These are phyloP conservation scores for Thryonomys swinderianus DNA, from an alignment of 2,113 vertebrate genomes.

Conservation along the genomic window DNA sequence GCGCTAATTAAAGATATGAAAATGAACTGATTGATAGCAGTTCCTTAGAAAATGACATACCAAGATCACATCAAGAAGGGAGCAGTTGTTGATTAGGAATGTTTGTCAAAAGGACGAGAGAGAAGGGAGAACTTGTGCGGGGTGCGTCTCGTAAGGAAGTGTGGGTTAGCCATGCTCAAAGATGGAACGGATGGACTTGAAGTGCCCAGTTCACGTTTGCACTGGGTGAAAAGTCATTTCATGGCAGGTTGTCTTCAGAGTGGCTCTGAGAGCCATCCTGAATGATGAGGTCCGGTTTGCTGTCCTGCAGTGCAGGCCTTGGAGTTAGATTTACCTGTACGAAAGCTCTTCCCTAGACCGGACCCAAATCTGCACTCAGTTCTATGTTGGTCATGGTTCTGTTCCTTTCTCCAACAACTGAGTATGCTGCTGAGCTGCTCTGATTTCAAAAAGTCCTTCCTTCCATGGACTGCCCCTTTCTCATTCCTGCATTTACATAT, in stretches of 20 bases:
- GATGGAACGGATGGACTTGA: too few species aligned
- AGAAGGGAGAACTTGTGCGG: too few species aligned
- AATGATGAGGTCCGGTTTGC: background rate
- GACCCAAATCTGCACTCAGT: background rate
- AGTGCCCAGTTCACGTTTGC: background rate
- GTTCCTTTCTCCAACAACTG: background rate
- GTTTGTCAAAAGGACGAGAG: background rate
- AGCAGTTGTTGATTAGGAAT: background rate
- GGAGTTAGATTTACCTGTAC: background rate
- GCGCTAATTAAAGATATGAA: background rate
- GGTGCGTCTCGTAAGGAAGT: background rate
- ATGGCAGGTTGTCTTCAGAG: background rate
- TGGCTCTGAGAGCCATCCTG: background rate
- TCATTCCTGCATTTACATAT: background rate
- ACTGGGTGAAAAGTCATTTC: background rate
- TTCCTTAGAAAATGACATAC: background rate
- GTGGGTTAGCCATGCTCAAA: background rate
- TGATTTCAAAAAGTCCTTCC: background rate
- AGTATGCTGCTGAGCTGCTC: background rate
- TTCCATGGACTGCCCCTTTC: background rate
- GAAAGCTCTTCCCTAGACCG: background rate
- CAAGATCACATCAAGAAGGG: background rate
- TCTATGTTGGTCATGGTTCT: background rate
- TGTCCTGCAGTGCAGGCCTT: too few species aligned
- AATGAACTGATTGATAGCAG: background rate